Evolutionary conservation across 23 tunicate genomes (phyloP).

Genomic region (Styela plicata): DNA sequence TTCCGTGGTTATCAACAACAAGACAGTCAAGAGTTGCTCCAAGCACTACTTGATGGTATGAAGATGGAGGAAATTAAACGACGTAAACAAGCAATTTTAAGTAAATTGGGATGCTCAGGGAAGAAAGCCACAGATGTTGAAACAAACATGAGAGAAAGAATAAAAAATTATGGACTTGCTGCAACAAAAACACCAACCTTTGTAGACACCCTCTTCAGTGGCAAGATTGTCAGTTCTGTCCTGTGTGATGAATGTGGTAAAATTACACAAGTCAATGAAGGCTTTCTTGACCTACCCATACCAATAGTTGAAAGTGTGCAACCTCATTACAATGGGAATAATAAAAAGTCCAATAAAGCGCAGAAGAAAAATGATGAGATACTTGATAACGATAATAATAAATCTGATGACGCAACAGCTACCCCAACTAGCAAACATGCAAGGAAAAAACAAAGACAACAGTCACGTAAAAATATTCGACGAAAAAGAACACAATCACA

Average conservation of each 20-base stretch:
- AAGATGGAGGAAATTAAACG: conserved; percentile 68
- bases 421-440: conserved; percentile 56
- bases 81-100: conserved; percentile 58
- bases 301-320: conserved; percentile 56
- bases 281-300: conserved; percentile 61
- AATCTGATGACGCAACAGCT: not conserved
- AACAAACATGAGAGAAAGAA: conserved; percentile 31
- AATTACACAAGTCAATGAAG: conserved; percentile 59
- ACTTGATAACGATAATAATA: not conserved
- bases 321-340: conserved; percentile 2
- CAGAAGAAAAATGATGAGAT: not conserved
- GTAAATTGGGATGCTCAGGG: conserved; percentile 30
- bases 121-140: conserved; percentile 38
- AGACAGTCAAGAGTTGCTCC: conserved; percentile 84
- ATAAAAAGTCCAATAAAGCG: conserved; percentile 15
- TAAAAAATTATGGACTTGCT: conserved; percentile 44
- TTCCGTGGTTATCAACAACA: conserved; percentile 80
- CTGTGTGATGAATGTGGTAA: conserved; percentile 74
- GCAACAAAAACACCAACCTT: conserved; percentile 38
- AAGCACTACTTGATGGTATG: conserved; percentile 50
- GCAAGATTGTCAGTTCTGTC: conserved; percentile 56
- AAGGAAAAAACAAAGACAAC: conserved; percentile 33
- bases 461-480: conserved; percentile 23
- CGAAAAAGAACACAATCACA: conserved; percentile 24
- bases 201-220: conserved; percentile 53